These are phyloP conservation scores for Penaeus japonicus DNA, from an alignment of 1,140 invertebrate species.

Conservation along the genomic window DNA sequence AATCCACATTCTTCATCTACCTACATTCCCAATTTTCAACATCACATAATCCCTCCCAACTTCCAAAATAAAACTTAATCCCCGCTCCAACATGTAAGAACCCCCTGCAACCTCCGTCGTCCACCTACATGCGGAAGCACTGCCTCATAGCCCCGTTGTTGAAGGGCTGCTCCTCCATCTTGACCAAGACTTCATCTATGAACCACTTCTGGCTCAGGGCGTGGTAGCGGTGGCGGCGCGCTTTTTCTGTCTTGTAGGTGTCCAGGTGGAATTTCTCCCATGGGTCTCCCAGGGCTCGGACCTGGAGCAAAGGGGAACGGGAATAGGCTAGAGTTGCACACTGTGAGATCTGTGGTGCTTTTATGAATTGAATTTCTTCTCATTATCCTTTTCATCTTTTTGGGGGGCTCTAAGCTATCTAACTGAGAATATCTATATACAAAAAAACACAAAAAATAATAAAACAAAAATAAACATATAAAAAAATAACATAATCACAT, in stretches of 20 bases:
- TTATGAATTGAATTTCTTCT: no score
- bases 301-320: constrained; percentile 11
- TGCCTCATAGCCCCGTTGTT: constrained; percentile 71
- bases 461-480: neutral
- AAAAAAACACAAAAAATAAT: neutral
- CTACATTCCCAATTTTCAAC: no score
- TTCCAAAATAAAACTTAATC: no score
- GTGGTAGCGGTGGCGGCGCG: constrained; percentile 65
- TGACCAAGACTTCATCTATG: constrained; percentile 66
- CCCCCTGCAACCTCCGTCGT: no score
- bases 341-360: no score
- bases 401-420: no score
- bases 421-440: no score
- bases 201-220: constrained; percentile 65
- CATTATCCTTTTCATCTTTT: no score
- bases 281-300: constrained; percentile 62
- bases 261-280: constrained; percentile 67
- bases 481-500: neutral
- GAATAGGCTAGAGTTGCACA: no score
- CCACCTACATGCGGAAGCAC: constrained; percentile 69
- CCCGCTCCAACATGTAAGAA: no score
- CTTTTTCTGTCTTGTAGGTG: constrained; percentile 63
- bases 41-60: no score
- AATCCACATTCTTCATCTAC: no score
- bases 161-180: constrained; percentile 68